Evolutionary conservation across 2,888 invertebrate genomes (phyloP).

Genomic region (Drosophila villosipedis): DNA sequence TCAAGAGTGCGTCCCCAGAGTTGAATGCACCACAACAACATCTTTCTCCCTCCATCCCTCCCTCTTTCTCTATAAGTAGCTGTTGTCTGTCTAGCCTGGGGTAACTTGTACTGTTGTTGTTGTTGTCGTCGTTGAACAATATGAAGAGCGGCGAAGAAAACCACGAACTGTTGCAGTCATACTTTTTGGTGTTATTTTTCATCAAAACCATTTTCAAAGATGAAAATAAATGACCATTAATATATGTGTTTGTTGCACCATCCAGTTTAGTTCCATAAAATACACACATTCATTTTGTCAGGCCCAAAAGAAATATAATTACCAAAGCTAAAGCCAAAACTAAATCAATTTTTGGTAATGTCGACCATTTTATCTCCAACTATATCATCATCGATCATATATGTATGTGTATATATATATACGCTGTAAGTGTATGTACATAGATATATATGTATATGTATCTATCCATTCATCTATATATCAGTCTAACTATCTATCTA

Average conservation of each 20-base stretch:
- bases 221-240: background rate
- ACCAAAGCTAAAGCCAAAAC: background rate
- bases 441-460: background rate
- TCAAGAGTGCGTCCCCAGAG: constrained; percentile 23
- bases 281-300: background rate
- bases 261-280: background rate
- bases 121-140: background rate
- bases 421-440: background rate
- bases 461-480: background rate
- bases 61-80: background rate
- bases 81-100: background rate
- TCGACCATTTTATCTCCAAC: background rate
- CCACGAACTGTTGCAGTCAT: background rate
- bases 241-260: background rate
- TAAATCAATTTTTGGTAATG: background rate
- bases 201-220: background rate
- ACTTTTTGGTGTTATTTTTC: background rate
- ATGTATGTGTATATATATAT: background rate
- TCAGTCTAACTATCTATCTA: background rate
- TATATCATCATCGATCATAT: background rate
- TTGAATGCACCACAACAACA: constrained; percentile 53
- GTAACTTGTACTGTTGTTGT: background rate
- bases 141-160: background rate
- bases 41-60: background rate
- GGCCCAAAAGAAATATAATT: background rate